Evolutionary conservation across 2,797 vertebrate genomes (phyloP).

Genomic region (Manis pentadactyla): DNA sequence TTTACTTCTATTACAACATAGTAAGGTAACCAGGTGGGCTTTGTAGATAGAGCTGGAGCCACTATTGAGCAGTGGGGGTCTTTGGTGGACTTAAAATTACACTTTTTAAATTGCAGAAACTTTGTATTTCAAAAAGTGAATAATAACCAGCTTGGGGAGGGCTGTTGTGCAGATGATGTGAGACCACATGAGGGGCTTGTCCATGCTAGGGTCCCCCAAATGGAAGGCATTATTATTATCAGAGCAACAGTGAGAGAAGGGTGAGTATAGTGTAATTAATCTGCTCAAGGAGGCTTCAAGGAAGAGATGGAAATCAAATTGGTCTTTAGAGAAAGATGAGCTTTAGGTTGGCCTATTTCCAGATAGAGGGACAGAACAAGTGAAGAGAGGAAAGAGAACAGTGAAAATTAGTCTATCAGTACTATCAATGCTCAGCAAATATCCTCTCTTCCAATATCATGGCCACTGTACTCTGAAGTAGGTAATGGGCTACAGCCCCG

Average conservation of each 20-base stretch:
- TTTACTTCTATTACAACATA: background rate
- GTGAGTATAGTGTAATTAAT: background rate
- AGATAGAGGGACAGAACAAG: background rate
- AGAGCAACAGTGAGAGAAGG: background rate
- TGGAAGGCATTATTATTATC: background rate
- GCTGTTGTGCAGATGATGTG: background rate
- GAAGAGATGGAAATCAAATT: constrained; percentile 3
- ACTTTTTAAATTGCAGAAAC: background rate
- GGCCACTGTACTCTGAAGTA: background rate
- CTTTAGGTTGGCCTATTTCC: background rate
- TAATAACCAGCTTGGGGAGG: background rate
- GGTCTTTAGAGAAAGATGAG: background rate
- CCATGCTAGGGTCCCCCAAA: background rate
- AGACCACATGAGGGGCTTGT: background rate
- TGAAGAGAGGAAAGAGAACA: background rate
- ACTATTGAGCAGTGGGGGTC: background rate
- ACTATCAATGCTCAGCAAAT: background rate
- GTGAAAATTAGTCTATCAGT: background rate
- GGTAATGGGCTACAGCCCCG: background rate
- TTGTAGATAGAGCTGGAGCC: background rate
- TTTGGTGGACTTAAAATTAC: background rate
- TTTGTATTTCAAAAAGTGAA: background rate
- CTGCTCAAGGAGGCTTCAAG: background rate
- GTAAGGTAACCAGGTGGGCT: background rate
- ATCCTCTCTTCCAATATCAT: background rate